Evolutionary conservation across 2,888 invertebrate species (phyloP).

Genomic region (Ormia ochracea): DNA sequence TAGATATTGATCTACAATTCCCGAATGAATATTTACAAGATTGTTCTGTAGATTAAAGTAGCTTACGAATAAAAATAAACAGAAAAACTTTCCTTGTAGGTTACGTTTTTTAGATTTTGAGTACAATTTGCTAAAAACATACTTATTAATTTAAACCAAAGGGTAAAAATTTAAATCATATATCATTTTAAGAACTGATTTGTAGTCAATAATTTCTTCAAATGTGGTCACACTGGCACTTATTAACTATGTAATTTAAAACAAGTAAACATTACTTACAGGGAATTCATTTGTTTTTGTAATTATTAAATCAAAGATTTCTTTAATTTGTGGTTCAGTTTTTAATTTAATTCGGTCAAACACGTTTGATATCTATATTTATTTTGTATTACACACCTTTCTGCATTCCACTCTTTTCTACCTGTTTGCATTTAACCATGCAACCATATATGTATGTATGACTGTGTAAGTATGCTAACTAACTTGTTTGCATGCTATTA

Average conservation of each 20-base stretch:
- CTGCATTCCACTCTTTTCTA: slow-evolving; percentile 49
- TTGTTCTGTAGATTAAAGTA: too few species aligned
- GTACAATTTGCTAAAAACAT: too few species aligned
- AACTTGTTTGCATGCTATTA: slow-evolving; percentile 46
- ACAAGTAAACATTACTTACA: slow-evolving; percentile 15
- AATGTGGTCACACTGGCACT: not conserved
- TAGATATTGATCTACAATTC: too few species aligned
- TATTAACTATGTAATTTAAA: not conserved
- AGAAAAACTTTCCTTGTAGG: too few species aligned
- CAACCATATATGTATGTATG: not conserved
- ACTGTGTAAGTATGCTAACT: slow-evolving; percentile 14
- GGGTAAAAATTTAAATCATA: too few species aligned
- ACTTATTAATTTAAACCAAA: too few species aligned
- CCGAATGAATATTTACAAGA: too few species aligned
- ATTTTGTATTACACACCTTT: slow-evolving; percentile 47
- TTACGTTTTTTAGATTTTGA: too few species aligned
- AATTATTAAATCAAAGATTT: not conserved
- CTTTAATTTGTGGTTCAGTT: slow-evolving; percentile 3
- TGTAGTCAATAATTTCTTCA: too few species aligned
- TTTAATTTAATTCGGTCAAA: slow-evolving; percentile 21
- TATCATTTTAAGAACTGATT: too few species aligned
- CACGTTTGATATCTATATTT: slow-evolving; percentile 39
- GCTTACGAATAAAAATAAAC: too few species aligned
- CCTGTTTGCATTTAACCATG: slow-evolving; percentile 57
- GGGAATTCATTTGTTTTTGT: not conserved